These are phyloP conservation scores for Ctena decussata DNA, from an alignment of 2,888 invertebrate species.

Conservation along the genomic window DNA sequence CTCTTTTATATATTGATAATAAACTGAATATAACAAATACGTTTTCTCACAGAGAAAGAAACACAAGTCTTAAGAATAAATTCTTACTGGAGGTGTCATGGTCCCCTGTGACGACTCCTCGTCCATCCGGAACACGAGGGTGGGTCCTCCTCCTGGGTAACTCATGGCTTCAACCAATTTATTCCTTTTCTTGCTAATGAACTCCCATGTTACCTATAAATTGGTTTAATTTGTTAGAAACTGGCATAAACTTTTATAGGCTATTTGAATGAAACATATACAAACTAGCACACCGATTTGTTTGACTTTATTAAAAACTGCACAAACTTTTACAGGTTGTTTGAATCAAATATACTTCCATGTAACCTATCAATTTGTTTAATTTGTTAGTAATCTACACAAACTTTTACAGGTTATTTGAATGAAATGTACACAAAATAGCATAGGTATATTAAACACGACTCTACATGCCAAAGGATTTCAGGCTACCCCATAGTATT, in stretches of 20 bases:
- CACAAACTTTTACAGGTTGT: too few relatives aligned
- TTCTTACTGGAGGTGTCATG: conserved; percentile 16
- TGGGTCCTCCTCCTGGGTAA: conserved; percentile 3
- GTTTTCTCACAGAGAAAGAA: too few relatives aligned
- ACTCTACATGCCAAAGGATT: background rate
- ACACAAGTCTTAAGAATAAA: background rate
- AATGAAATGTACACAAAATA: background rate
- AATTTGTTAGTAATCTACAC: background rate
- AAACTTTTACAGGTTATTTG: background rate
- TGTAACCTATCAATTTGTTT: too few relatives aligned
- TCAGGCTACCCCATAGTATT: background rate
- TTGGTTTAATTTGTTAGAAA: background rate
- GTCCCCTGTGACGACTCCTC: conserved; percentile 26
- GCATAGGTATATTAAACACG: conserved; percentile 1
- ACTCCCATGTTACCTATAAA: too few relatives aligned
- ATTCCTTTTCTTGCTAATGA: too few relatives aligned
- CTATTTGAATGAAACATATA: background rate
- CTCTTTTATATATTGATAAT: too few relatives aligned
- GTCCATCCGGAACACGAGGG: conserved; percentile 22
- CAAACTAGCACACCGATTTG: background rate
- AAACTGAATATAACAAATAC: too few relatives aligned
- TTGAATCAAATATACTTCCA: too few relatives aligned
- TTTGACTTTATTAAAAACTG: too few relatives aligned
- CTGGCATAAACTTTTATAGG: background rate
- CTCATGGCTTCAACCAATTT: background rate